Base-by-base conservation (phyloP, 2,888 invertebrate genomes). In the Dysmachus trigonus region DNA sequence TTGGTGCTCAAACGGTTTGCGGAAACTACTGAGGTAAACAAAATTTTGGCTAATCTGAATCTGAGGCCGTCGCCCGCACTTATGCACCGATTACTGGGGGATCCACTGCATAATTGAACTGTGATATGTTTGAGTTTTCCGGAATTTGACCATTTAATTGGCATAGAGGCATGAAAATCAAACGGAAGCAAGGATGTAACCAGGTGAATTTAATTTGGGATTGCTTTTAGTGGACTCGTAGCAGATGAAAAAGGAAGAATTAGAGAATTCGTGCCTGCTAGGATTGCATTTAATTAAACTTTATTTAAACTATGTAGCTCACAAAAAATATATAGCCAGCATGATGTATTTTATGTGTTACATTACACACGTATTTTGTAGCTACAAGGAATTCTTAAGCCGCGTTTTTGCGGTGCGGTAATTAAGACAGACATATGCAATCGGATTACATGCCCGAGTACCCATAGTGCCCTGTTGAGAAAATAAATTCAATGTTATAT, bases 41-140 rank as follows among this genome's bases (percentile, higher is more conserved):
- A 76, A 76, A 76, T 76, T 76, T 76, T 18, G 41, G 76, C 76
- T 76, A 76, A 76, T 76, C 76, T 38, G 22, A 76, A 76, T 76
- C 76, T 22, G 76, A 76, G 33, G 38, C 76, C 76, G 22, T 22
- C 18, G n/a, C 76, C 38, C 35, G 31, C 76, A 76, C 76, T 76
- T 35, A 76, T 76, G 76, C 76, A 76, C n/a, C 76, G 76, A 76
- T 76, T 76, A 76, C 35, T 18, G 22, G 35, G 33, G 38, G 76
- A 76, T 76, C 38, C 76, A 38, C 3, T 76, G 76, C 38, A 76
- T 76, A 76, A 76, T 76, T 76, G 76, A 76, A 76, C 38, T 62
- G 62, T 22, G 35, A 76, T 76, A 38, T 76, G 38, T 18, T 76
- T 22, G 76, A 76, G 38, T 76, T 76, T 76, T 76, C 35, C 38